These are phyloP conservation scores for Eueremaeus valkanovi DNA, from an alignment of 2,888 invertebrate species.

Conservation along the genomic window DNA sequence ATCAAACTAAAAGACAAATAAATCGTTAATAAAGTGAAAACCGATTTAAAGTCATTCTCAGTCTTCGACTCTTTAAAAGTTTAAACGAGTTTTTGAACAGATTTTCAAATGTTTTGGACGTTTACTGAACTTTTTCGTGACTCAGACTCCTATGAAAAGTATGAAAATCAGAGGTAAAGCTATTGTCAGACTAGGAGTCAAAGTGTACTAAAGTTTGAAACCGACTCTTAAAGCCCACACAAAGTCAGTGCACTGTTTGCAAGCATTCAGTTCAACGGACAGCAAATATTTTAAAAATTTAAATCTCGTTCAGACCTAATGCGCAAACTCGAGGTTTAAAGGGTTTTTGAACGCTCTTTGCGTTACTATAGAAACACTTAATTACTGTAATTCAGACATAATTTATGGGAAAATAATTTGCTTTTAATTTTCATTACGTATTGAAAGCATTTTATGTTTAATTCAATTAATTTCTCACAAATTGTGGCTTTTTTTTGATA, in stretches of 20 bases:
- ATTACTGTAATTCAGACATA: too few species aligned
- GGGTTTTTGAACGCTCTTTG: not conserved
- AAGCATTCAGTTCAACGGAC: not conserved
- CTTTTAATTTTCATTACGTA: not conserved
- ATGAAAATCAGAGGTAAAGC: not conserved
- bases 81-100: not conserved
- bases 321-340: not conserved
- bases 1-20: not conserved
- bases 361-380: not conserved
- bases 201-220: not conserved
- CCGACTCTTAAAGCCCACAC: not conserved
- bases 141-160: not conserved
- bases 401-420: too few species aligned
- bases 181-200: not conserved
- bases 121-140: slow-evolving; percentile 13
- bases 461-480: too few species aligned
- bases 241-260: not conserved
- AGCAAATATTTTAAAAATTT: slow-evolving; percentile 11
- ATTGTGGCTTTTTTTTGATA: too few species aligned
- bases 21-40: not conserved
- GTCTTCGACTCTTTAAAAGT: too few species aligned
- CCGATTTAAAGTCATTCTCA: not conserved
- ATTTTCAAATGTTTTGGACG: not conserved
- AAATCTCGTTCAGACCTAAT: not conserved
- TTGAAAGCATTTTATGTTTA: not conserved